phyloP scores from a whole-genome alignment of 2,113 vertebrate genomes.

The Pitta sordida region DNA sequence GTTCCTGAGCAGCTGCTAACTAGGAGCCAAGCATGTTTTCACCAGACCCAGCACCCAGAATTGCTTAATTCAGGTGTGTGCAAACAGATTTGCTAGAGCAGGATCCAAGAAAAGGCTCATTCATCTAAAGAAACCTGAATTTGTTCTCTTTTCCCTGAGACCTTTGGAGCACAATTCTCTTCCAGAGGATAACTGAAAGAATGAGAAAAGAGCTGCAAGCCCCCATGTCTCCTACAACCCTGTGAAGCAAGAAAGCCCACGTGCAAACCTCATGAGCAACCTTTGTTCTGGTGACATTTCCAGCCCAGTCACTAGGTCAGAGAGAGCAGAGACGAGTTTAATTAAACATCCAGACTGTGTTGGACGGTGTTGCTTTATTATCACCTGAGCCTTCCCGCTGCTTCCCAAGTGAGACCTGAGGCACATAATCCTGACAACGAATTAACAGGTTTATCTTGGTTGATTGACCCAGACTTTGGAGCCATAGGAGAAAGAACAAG shows the following conservation, averaged over 20 bases:
- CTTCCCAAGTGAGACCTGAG: slow-evolving; percentile 24
- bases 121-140: not conserved
- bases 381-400: slow-evolving; percentile 43
- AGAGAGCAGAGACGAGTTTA: not conserved
- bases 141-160: not conserved
- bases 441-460: slow-evolving; percentile 42
- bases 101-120: not conserved
- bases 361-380: slow-evolving; percentile 30
- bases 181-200: not conserved
- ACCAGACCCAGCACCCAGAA: not conserved
- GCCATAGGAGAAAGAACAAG: not conserved
- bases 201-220: not conserved
- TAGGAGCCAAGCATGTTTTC: not conserved
- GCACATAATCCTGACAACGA: not conserved
- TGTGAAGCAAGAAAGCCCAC: not conserved
- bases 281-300: slow-evolving; percentile 37
- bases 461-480: slow-evolving; percentile 51
- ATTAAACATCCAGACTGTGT: slow-evolving; percentile 37
- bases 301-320: slow-evolving; percentile 17
- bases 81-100: not conserved
- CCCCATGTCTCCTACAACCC: not conserved
- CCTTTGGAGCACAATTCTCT: not conserved
- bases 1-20: not conserved
- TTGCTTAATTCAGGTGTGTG: not conserved
- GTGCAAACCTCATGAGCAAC: not conserved